Evolutionary conservation across 1,140 invertebrate species (phyloP), one percentile per base, ranked within the genome.

Genomic region (Phocides pigmalion): DNA sequence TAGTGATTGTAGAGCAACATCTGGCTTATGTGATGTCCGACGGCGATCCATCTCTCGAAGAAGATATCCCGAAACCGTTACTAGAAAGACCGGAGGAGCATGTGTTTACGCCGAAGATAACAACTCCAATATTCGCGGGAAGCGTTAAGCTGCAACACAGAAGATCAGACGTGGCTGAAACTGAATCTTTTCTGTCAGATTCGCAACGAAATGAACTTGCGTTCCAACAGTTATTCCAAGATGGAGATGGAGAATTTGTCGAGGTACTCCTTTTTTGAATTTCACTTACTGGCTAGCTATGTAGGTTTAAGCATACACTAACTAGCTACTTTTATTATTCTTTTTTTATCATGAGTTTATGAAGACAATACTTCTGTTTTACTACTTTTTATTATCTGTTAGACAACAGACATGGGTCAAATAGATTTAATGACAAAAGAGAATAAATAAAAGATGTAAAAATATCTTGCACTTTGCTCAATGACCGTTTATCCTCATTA

Each of bases 21-120:
- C 17, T 62, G 25, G 47, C 14, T 37, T 76, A 77, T 87, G 86
- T 85, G 66, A 92, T 92, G 91, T 92, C 91, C 69, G 90, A 92
- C 81, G 90, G 89, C 17, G 87, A 90, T 62, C 91, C 91, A 72
- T 92, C 91, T 50, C 81, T 92, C 37, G 91, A 92, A 78, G 91
- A 92, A 78, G 88, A 86, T 68, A 75, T 88, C 49, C 90, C 90
- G 6, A 83, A 82, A 66, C 85, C 88, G 49, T 70, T 86, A 49
- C 66, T 89, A n/a, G 81, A 83, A 41, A 79, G 66, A 54, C 54
- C 70, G 9, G 87, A 87, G 65, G 89, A 89, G 56, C 84, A 90
- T 90, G 89, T 89, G 32, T 92, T 85, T 72, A 86, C 82, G 25
- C 84, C 85, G 16, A 90, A 86, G 75, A 81, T 89, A 84, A 68